These are phyloP conservation scores for Hesperia comma DNA, from an alignment of 2,888 invertebrate species.

Conservation along the genomic window DNA sequence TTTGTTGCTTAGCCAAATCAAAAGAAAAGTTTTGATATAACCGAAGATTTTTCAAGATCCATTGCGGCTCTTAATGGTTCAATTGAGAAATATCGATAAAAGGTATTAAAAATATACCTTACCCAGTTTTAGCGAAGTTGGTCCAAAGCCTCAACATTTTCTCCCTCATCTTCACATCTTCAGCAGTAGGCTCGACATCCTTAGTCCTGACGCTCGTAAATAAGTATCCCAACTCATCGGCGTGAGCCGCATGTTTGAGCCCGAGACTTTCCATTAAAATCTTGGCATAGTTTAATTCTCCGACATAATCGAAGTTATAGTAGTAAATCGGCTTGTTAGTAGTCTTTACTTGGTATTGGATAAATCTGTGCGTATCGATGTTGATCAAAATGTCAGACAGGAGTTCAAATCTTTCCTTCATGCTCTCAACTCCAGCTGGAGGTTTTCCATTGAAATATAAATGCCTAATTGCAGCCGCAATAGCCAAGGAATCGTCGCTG, in stretches of 20 bases:
- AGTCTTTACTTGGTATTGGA: slow-evolving; percentile 64
- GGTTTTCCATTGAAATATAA: slow-evolving; percentile 63
- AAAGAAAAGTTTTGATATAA: no score
- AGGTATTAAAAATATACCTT: slow-evolving; percentile 46
- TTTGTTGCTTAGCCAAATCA: no score
- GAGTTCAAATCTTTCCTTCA: slow-evolving; percentile 61
- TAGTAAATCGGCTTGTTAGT: slow-evolving; percentile 69
- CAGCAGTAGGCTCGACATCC: slow-evolving; percentile 60
- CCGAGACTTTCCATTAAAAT: slow-evolving; percentile 50
- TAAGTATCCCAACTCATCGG: slow-evolving; percentile 71
- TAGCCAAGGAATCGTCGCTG: slow-evolving; percentile 57
- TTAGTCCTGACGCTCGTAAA: slow-evolving; percentile 66
- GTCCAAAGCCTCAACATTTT: slow-evolving; percentile 74
- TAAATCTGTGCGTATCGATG: slow-evolving; percentile 63
- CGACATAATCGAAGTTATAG: slow-evolving; percentile 74
- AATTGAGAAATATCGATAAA: no score
- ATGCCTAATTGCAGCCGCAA: slow-evolving; percentile 60
- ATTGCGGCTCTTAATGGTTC: no score
- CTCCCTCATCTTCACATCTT: slow-evolving; percentile 72
- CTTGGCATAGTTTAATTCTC: slow-evolving; percentile 62
- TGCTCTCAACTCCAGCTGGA: slow-evolving; percentile 54
- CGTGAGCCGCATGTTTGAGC: slow-evolving; percentile 61
- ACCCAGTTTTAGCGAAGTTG: slow-evolving; percentile 79
- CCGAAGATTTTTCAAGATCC: no score
- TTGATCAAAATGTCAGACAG: slow-evolving; percentile 64